Conservation (phyloP, 2,113 vertebrate species). For the Parotia lawesii region DNA sequence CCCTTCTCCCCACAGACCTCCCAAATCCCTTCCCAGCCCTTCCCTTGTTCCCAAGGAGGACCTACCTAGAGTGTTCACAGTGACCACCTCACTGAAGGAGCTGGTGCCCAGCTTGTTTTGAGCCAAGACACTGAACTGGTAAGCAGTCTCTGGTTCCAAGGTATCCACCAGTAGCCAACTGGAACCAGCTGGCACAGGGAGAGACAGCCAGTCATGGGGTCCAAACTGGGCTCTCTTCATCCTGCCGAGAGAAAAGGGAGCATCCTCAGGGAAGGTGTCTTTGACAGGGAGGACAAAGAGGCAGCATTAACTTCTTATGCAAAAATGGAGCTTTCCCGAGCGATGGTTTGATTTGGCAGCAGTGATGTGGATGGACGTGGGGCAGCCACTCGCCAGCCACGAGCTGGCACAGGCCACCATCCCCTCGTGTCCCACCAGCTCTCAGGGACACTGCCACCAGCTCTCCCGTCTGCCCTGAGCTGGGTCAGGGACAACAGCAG, state of each 20-base stretch:
- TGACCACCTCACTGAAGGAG: slow-evolving; percentile 99
- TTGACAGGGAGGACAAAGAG: neutral
- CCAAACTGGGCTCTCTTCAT: slow-evolving; percentile 94
- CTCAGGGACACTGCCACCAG: neutral
- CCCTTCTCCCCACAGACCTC: neutral
- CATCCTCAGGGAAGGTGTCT: slow-evolving; percentile 12
- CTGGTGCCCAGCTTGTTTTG: slow-evolving; percentile 98
- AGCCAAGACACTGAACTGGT: slow-evolving; percentile 98
- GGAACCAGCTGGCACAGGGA: slow-evolving; percentile 87
- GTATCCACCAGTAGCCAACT: slow-evolving; percentile 90
- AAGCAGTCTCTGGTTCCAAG: slow-evolving; percentile 92
- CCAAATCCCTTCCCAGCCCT: neutral
- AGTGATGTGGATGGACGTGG: slow-evolving; percentile 5
- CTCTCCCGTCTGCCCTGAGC: neutral
- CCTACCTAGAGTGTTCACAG: slow-evolving; percentile 97
- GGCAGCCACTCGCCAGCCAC: neutral
- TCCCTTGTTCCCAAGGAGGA: fast-evolving
- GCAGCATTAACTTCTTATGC: slow-evolving; percentile 3
- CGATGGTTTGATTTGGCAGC: slow-evolving; percentile 10
- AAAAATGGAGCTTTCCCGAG: slow-evolving; percentile 24
- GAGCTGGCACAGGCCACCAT: neutral
- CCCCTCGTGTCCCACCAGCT: neutral
- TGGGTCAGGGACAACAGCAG: neutral
- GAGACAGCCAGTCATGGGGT: slow-evolving; percentile 95
- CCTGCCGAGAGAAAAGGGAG: slow-evolving; percentile 71